Conservation (phyloP, 2,888 invertebrate species). For the Agrochola circellaris region DNA sequence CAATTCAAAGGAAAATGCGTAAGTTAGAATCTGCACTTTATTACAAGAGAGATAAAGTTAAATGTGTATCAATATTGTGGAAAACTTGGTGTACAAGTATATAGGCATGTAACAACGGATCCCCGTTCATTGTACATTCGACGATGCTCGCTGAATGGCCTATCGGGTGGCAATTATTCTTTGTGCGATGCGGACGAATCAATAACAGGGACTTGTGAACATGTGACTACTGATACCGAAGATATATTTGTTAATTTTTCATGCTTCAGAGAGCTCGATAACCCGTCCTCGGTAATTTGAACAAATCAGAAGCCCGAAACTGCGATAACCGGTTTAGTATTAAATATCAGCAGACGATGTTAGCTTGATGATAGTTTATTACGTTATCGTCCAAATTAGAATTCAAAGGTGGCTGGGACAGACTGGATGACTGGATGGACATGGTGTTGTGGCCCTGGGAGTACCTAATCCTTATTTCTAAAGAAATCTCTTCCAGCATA, state of each 20-base stretch:
- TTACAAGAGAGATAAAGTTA: constrained; percentile 8
- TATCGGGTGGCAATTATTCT: constrained; percentile 48
- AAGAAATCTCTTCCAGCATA: too few relatives aligned
- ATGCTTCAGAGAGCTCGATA: constrained; percentile 27
- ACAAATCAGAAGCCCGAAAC: constrained; percentile 20
- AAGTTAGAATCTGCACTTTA: constrained; percentile 36
- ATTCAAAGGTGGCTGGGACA: not conserved
- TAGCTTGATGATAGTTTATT: not conserved
- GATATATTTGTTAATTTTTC: constrained; percentile 23
- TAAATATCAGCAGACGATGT: not conserved
- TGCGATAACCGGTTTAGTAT: constrained; percentile 41
- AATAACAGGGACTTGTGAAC: constrained; percentile 31
- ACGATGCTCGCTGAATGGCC: constrained; percentile 38
- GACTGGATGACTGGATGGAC: not conserved
- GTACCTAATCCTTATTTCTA: too few relatives aligned
- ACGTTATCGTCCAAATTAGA: not conserved
- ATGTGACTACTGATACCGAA: constrained; percentile 3
- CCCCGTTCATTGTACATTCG: constrained; percentile 41
- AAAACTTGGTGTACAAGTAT: constrained; percentile 31
- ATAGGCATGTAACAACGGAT: constrained; percentile 37
- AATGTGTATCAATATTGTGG: constrained; percentile 32
- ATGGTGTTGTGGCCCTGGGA: too few relatives aligned
- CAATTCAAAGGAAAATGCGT: constrained; percentile 24
- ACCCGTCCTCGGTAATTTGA: constrained; percentile 27
- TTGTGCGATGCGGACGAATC: constrained; percentile 49